Conservation (phyloP, 2,113 vertebrate genomes). For the Bagarius yarrelli region DNA sequence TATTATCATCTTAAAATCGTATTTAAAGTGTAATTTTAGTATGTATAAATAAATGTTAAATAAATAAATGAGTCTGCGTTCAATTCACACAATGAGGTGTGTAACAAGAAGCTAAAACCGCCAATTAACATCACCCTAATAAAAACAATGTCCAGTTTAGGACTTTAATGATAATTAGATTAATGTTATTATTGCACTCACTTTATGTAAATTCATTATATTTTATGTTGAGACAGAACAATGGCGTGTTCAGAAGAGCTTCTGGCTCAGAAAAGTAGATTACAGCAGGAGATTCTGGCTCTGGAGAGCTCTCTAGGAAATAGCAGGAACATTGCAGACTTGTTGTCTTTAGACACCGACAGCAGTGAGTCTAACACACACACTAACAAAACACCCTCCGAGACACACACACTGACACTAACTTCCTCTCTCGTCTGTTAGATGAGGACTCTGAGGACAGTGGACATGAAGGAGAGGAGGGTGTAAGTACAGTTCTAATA, state of each 20-base stretch:
- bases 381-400: no score
- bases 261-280: slow-evolving; percentile 65
- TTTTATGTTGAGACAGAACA: slow-evolving; percentile 7
- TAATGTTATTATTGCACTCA: not conserved
- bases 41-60: no score
- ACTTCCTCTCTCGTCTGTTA: slow-evolving; percentile 12
- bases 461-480: slow-evolving; percentile 11
- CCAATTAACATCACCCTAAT: no score
- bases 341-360: slow-evolving; percentile 51
- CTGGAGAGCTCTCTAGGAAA: slow-evolving; percentile 71
- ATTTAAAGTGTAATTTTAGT: no score
- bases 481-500: slow-evolving; percentile 2
- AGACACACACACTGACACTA: not conserved
- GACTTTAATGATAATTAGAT: no score
- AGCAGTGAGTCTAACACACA: slow-evolving; percentile 50
- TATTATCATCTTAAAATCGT: no score
- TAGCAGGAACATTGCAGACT: rapidly evolving
- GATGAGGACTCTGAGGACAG: slow-evolving; percentile 50
- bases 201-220: not conserved
- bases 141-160: no score
- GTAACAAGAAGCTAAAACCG: no score
- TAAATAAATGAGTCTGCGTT: no score
- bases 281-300: slow-evolving; percentile 72
- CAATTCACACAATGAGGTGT: no score
- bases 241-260: slow-evolving; percentile 57